These are phyloP conservation scores for Limnodromus scolopaceus DNA, from an alignment of 2,797 vertebrate genomes.

Conservation along the genomic window DNA sequence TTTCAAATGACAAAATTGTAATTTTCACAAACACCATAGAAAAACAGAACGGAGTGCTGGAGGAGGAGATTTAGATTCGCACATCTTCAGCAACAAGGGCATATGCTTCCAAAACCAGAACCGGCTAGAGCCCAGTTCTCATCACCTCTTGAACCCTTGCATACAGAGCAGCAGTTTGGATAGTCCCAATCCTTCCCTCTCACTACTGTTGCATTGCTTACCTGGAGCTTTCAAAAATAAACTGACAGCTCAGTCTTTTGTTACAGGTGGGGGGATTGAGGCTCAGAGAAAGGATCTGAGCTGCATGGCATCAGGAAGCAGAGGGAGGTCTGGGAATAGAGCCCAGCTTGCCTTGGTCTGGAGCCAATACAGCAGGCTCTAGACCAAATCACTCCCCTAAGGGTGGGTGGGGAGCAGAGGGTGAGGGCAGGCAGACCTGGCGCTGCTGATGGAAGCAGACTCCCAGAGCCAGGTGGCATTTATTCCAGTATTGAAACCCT, in stretches of 20 bases:
- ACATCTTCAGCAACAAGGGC: not conserved
- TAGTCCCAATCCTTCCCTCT: not conserved
- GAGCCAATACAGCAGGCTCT: not conserved
- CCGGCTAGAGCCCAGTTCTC: not conserved
- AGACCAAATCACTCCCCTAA: not conserved
- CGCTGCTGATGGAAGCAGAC: not conserved
- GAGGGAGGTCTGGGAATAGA: not conserved
- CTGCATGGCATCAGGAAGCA: not conserved
- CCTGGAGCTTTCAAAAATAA: not conserved
- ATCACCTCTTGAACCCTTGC: not conserved
- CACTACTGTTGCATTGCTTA: too few species aligned
- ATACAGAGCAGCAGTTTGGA: not conserved
- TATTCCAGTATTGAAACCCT: not conserved
- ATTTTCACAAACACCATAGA: not conserved
- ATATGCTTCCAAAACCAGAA: not conserved
- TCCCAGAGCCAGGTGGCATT: not conserved
- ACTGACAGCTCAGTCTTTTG: not conserved
- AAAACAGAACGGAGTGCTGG: not conserved
- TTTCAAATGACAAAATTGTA: conserved; percentile 50
- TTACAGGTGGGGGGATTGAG: not conserved
- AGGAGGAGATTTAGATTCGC: not conserved
- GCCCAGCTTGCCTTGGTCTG: not conserved
- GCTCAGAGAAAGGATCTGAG: not conserved
- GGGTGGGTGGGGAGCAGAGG: not conserved
- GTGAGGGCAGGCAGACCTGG: not conserved